Conservation (phyloP, 2,888 invertebrate genomes). For the Cryptops parisi region DNA sequence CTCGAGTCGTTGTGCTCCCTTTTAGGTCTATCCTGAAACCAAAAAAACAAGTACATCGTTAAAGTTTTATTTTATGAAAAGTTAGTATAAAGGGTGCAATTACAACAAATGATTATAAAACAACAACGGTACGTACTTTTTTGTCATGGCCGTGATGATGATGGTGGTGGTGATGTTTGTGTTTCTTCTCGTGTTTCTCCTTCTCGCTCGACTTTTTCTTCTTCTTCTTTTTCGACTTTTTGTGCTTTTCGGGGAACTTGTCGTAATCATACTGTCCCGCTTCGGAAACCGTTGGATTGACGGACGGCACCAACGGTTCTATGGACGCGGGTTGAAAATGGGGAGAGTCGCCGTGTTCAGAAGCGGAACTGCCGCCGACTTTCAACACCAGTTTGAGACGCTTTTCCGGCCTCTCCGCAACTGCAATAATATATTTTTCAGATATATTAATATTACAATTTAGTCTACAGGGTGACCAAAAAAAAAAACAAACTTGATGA, state of each 20-base stretch:
- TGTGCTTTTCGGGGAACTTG: conserved; percentile 38
- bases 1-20: conserved; percentile 47
- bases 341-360: conserved; percentile 44
- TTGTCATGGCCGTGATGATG: conserved; percentile 31
- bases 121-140: conserved; percentile 31
- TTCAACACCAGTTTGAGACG: conserved; percentile 52
- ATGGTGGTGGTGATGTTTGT: conserved; percentile 48
- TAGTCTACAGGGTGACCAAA: background rate
- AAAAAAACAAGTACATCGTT: too few relatives aligned
- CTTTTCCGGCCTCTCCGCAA: conserved; percentile 7
- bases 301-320: conserved; percentile 18
- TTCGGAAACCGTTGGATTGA: conserved; percentile 20
- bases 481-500: background rate
- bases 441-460: background rate
- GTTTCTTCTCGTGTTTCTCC: conserved; percentile 50
- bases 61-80: too few relatives aligned
- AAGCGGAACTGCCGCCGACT: conserved; percentile 50
- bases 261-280: conserved; percentile 6
- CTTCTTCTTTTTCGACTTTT: conserved; percentile 61
- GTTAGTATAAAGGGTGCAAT: too few relatives aligned
- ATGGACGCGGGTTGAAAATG: conserved; percentile 23
- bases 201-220: conserved; percentile 40
- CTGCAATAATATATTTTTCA: background rate
- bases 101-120: conserved; percentile 35
- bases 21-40: conserved; percentile 39